phyloP scores from a whole-genome alignment of 2,113 vertebrate genomes.

The Dolichallabes microphthalmus region DNA sequence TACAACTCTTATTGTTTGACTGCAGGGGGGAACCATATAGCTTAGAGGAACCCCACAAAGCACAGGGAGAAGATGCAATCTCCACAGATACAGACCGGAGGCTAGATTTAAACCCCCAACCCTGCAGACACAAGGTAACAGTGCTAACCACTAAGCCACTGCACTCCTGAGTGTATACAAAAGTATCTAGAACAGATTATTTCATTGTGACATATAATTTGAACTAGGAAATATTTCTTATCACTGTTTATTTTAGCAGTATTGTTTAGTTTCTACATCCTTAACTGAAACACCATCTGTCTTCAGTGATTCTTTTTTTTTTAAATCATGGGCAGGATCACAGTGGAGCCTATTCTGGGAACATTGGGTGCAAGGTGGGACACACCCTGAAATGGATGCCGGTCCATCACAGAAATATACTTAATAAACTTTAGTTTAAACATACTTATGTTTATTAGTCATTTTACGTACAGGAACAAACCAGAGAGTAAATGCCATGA shows the following conservation, averaged over 20 bases:
- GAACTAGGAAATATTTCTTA: background rate
- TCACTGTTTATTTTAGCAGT: background rate
- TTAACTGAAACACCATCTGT: background rate
- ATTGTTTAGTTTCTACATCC: background rate
- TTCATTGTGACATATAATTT: background rate
- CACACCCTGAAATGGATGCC: background rate
- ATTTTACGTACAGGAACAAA: background rate
- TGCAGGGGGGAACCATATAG: no score
- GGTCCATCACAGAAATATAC: background rate
- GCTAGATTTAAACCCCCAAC: no score
- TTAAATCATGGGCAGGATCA: background rate
- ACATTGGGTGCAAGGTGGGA: background rate
- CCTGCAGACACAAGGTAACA: no score
- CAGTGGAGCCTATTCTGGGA: background rate
- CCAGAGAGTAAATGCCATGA: background rate
- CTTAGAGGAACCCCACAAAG: no score
- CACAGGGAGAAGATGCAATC: no score
- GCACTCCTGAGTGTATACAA: background rate
- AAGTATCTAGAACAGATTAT: background rate
- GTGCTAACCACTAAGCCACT: no score
- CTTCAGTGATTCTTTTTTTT: background rate
- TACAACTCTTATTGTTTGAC: no score
- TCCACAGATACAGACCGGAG: no score
- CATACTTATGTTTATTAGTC: background rate
- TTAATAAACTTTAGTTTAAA: background rate